Percentiles rank a stretch among this genome's conserved stretches.
Conservation (phyloP, 2,113 vertebrate species). For the Xenopus tropicalis region UCB_Xtro_10.0 CM004445.2:98501501-98502000, state of each 20-base stretch:
- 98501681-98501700: slow-evolving; percentile 32
- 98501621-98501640: slow-evolving; percentile 22
- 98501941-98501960: not conserved
- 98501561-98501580: slow-evolving; percentile 1
- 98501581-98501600: slow-evolving; percentile 19
- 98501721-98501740: slow-evolving; percentile 13
- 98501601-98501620: slow-evolving; percentile 33
- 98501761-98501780: slow-evolving; percentile 4
- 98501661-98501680: slow-evolving; percentile 25
- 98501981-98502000: not conserved
- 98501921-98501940: not conserved
- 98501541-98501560: not conserved
- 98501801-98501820: not conserved
- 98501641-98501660: slow-evolving; percentile 25
- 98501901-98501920: not conserved
- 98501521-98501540: slow-evolving; percentile 18
- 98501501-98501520: slow-evolving; percentile 3
- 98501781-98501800: not conserved
- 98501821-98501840: not conserved
- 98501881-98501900: not conserved
- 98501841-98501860: not conserved
- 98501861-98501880: not conserved
- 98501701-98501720: slow-evolving; percentile 18
- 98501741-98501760: slow-evolving; percentile 14
- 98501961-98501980: not conserved